Evolutionary conservation across 2,888 invertebrate species (phyloP).

Genomic region (Euzophera pinguis): DNA sequence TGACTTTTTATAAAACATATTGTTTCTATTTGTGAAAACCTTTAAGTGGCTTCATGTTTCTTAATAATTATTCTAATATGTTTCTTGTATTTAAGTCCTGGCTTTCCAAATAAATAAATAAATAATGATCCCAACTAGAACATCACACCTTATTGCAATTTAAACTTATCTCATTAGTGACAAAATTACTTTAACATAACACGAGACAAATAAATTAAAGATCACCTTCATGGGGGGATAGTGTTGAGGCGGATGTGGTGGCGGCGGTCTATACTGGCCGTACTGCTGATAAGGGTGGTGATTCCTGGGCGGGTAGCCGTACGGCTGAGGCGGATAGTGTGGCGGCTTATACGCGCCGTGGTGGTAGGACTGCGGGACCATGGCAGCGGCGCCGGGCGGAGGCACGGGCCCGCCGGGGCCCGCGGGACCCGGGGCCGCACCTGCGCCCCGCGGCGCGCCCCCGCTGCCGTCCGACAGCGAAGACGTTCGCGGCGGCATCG

Average conservation of each 20-base stretch:
- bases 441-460: slow-evolving; percentile 37
- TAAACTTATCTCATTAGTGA: too few species aligned
- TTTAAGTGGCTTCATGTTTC: too few species aligned
- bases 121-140: too few species aligned
- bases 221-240: slow-evolving; percentile 68
- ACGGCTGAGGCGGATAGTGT: slow-evolving; percentile 72
- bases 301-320: slow-evolving; percentile 68
- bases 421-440: slow-evolving; percentile 47
- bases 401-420: slow-evolving; percentile 45
- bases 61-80: too few species aligned
- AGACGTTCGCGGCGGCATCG: slow-evolving; percentile 97
- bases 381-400: slow-evolving; percentile 49
- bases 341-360: slow-evolving; percentile 64
- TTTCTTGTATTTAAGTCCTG: too few species aligned
- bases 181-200: neutral
- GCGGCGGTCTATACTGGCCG: slow-evolving; percentile 65
- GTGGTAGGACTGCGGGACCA: slow-evolving; percentile 68
- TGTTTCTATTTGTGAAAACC: too few species aligned
- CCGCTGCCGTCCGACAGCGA: slow-evolving; percentile 81
- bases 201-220: slow-evolving; percentile 27
- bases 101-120: too few species aligned
- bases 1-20: too few species aligned
- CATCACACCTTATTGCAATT: too few species aligned
- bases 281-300: slow-evolving; percentile 74
- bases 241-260: slow-evolving; percentile 67